Percentiles rank a stretch among this genome's conserved stretches.
Conservation (phyloP, 1,140 invertebrate genomes). For the Teleogryllus occipitalis region DNA sequence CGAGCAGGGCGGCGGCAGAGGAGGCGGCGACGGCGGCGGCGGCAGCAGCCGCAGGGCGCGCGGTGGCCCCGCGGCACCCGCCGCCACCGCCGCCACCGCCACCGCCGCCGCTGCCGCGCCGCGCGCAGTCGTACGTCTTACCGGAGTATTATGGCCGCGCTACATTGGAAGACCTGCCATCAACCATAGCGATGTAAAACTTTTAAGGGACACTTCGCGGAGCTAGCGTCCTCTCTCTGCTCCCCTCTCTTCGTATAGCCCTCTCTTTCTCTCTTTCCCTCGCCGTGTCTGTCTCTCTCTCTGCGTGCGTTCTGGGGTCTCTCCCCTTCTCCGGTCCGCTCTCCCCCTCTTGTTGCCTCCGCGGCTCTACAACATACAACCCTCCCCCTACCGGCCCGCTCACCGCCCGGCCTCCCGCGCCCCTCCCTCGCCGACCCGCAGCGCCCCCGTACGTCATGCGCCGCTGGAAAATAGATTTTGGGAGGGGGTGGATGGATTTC, state of each 20-base stretch:
- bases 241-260: slow-evolving; percentile 12
- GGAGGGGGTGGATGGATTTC: background rate
- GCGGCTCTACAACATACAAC: slow-evolving; percentile 3
- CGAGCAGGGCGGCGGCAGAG: background rate
- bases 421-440: background rate
- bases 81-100: background rate
- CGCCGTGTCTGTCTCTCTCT: background rate
- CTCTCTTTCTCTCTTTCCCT: background rate
- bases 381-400: background rate
- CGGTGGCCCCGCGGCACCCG: slow-evolving; percentile 8
- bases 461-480: background rate
- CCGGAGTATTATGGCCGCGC: slow-evolving; percentile 20
- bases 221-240: slow-evolving; percentile 11
- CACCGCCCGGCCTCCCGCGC: background rate
- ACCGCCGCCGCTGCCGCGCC: slow-evolving; percentile 4
- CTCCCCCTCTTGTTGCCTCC: background rate
- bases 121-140: slow-evolving; percentile 21
- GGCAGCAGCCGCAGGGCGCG: background rate
- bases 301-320: background rate
- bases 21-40: slow-evolving; percentile 4
- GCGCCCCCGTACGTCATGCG: background rate
- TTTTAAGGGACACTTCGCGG: slow-evolving; percentile 23
- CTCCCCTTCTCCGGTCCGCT: background rate
- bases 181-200: slow-evolving; percentile 23
- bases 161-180: slow-evolving; percentile 22